Base-by-base conservation (phyloP, 2,888 invertebrate genomes). In the Microctonus hyperodae region DNA sequence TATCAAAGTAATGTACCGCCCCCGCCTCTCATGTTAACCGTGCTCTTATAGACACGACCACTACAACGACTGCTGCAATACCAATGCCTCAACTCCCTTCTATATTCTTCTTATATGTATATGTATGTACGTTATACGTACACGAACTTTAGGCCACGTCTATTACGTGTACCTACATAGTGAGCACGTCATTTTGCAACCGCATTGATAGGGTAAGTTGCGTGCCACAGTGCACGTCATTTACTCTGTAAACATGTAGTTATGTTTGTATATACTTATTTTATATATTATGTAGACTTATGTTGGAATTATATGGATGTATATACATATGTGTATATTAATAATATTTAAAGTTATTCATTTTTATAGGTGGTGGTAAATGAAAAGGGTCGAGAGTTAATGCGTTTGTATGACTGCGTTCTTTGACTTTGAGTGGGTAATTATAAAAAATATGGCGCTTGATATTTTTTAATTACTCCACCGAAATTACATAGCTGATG, bases 1-100 rank as follows among this genome's bases (percentile, higher is more conserved):
- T 40, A 51, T 40, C 28, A 28, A n/a, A n/a, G n/a, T 28, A 28
- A 5, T 28, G 28, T 5, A 5, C 3, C 28, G 7, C 28, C 28
- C 7, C 13, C 11, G 13, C 57, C 44, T 60, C 37, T 51, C 60
- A 35, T 60, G 68, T 65, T 71, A 66, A 67, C 53, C 66, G 64
- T 64, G 53, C 63, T 64, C 68, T 68, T 69, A 72, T 64, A 48
- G 69, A 70, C 71, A 69, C 69, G 69, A 69, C 70, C 67, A 70
- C 68, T 58, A 44, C 16, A 44, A n/a, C 16, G 20, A 16, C 20
- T 37, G 37, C n/a, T 44, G 7, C n/a, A 44, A 37, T n/a, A 6
- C n/a, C 44, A 44, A 7, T 44, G n/a, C 28, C n/a, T n/a, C 28
- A 28, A 28, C 7, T 28, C 28, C 3, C 7, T 28, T 28, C 28